Evolutionary conservation across 2,797 vertebrate genomes (phyloP).

Genomic region (Peromyscus attwateri): DNA sequence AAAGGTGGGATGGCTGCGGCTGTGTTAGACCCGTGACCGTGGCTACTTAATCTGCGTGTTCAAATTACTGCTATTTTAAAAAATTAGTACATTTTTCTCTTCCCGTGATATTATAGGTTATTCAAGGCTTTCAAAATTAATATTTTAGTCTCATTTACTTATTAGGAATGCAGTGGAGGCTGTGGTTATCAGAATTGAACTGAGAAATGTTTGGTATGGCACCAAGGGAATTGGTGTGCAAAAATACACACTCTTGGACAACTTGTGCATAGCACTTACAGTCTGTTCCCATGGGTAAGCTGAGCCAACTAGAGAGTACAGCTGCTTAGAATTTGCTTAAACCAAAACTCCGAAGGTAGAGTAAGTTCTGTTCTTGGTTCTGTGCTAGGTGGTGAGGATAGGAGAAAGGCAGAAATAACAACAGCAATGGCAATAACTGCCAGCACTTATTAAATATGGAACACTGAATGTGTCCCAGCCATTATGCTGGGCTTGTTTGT

Average conservation of each 20-base stretch:
- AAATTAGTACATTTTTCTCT: neutral
- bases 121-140: slow-evolving; percentile 31
- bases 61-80: slow-evolving; percentile 24
- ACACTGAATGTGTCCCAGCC: neutral
- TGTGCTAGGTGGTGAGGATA: slow-evolving; percentile 5
- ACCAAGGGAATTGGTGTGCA: neutral
- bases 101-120: neutral
- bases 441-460: neutral
- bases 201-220: slow-evolving; percentile 52
- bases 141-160: slow-evolving; percentile 26
- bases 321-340: slow-evolving; percentile 61
- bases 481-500: neutral
- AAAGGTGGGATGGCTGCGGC: neutral
- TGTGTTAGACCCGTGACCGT: neutral
- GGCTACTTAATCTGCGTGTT: slow-evolving; percentile 14
- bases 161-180: neutral
- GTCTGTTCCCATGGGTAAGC: neutral
- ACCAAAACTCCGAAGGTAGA: slow-evolving; percentile 21
- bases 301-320: slow-evolving; percentile 21
- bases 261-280: slow-evolving; percentile 8
- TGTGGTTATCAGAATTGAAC: slow-evolving; percentile 34
- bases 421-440: neutral
- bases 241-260: slow-evolving; percentile 50
- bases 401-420: slow-evolving; percentile 20
- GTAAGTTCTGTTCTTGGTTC: slow-evolving; percentile 39